A percentile compares a stretch with the other conserved stretches of the same genome.
Evolutionary conservation across 2,113 vertebrate genomes (phyloP).

Genomic region (Suncus etruscus): DNA sequence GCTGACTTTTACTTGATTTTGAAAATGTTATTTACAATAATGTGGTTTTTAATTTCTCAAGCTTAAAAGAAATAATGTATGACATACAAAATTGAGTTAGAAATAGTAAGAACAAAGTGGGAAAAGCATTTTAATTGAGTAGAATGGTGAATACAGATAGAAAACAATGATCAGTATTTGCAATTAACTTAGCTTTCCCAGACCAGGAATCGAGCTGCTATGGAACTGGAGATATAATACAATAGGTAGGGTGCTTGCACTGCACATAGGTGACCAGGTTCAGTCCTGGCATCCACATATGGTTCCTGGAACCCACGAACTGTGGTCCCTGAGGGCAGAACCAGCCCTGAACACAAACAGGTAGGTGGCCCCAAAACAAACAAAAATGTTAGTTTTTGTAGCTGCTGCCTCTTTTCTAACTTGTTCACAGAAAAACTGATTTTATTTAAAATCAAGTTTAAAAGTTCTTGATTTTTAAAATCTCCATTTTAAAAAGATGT

Average conservation of each 20-base stretch:
- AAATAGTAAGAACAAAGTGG: not conserved
- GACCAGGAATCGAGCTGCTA: not conserved
- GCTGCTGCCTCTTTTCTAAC: not conserved
- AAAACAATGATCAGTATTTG: slow-evolving; percentile 21
- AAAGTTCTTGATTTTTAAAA: slow-evolving; percentile 46
- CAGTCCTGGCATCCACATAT: too few species aligned
- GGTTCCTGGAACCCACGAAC: too few species aligned
- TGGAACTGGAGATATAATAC: too few species aligned
- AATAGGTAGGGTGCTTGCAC: too few species aligned
- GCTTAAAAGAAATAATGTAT: slow-evolving; percentile 27
- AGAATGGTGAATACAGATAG: not conserved
- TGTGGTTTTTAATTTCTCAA: not conserved
- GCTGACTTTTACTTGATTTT: slow-evolving; percentile 26
- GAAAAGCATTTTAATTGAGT: slow-evolving; percentile 9
- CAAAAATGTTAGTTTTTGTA: not conserved
- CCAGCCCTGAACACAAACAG: too few species aligned
- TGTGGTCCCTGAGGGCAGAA: too few species aligned
- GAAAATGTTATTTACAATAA: slow-evolving; percentile 31
- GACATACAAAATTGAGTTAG: slow-evolving; percentile 11
- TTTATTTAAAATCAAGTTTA: slow-evolving; percentile 61
- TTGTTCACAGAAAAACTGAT: slow-evolving; percentile 45
- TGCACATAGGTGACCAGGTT: too few species aligned
- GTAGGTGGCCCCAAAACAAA: too few species aligned
- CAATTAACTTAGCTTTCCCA: slow-evolving; percentile 47
- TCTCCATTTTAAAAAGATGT: not conserved